Evolutionary conservation across 2,797 vertebrate species (phyloP).

Genomic region (Rhinogobio ventralis): DNA sequence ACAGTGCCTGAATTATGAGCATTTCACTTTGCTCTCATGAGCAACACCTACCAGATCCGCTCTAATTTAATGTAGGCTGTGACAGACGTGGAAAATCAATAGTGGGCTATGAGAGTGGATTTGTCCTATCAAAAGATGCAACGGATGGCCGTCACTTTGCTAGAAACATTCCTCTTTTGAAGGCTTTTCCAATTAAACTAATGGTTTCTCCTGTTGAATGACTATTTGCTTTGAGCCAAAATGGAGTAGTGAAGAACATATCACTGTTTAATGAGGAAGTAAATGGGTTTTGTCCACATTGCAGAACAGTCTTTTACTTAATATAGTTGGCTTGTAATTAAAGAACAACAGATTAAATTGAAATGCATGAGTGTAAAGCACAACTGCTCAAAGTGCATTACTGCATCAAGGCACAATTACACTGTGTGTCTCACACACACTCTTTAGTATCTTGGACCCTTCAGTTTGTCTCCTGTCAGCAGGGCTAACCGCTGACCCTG

Average conservation of each 20-base stretch:
- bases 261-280: conserved; percentile 15
- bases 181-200: conserved; percentile 55
- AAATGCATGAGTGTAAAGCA: conserved; percentile 13
- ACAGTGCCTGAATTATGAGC: conserved; percentile 44
- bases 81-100: conserved; percentile 52
- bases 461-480: conserved; percentile 38
- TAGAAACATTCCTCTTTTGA: conserved; percentile 47
- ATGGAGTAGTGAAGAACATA: conserved; percentile 16
- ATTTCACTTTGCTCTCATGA: conserved; percentile 52
- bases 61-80: conserved; percentile 56
- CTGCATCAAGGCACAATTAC: conserved; percentile 8
- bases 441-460: conserved; percentile 32
- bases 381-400: conserved; percentile 28
- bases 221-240: conserved; percentile 27
- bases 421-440: conserved; percentile 22
- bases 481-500: conserved; percentile 48
- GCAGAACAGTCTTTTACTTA: conserved; percentile 18
- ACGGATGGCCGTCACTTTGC: conserved; percentile 36
- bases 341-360: conserved; percentile 31
- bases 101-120: conserved; percentile 49
- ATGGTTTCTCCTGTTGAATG: conserved; percentile 41
- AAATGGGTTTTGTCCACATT: conserved; percentile 36
- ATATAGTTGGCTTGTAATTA: conserved; percentile 36
- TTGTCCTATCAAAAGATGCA: conserved; percentile 48
- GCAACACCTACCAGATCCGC: conserved; percentile 55